Conservation (phyloP, 2,797 vertebrate species). For the Petrocephalus sullivani region DNA sequence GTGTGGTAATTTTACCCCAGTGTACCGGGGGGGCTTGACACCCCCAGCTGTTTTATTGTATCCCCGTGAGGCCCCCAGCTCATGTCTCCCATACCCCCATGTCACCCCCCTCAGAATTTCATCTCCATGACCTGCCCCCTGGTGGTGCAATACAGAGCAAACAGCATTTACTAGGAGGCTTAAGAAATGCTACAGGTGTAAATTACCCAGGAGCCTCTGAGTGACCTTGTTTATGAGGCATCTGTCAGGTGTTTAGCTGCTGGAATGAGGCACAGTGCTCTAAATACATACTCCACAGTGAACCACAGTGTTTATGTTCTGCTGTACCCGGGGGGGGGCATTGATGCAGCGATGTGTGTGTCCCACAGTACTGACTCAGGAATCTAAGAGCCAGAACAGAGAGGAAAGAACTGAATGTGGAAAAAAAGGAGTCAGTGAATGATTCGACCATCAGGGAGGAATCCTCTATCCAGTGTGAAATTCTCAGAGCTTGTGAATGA, state of each 20-base stretch:
- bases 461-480: background rate
- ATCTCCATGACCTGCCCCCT: conserved; percentile 10
- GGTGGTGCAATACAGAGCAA: conserved; percentile 25
- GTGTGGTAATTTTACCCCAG: background rate
- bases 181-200: conserved; percentile 32
- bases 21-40: background rate
- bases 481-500: background rate
- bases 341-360: background rate
- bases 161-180: conserved; percentile 25
- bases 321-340: background rate
- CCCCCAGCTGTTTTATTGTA: background rate
- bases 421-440: background rate
- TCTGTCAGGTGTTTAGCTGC: conserved; percentile 36
- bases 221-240: conserved; percentile 29
- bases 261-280: conserved; percentile 30
- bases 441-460: background rate
- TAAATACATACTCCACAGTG: conserved; percentile 30
- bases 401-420: background rate
- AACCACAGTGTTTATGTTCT: background rate
- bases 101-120: conserved; percentile 36
- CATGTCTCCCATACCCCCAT: background rate
- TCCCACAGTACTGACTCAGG: background rate
- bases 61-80: conserved; percentile 2
- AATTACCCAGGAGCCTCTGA: conserved; percentile 24
- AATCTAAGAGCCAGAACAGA: background rate